Evolutionary conservation across 2,113 vertebrate genomes (phyloP).

Genomic region (Neotoma lepida): DNA sequence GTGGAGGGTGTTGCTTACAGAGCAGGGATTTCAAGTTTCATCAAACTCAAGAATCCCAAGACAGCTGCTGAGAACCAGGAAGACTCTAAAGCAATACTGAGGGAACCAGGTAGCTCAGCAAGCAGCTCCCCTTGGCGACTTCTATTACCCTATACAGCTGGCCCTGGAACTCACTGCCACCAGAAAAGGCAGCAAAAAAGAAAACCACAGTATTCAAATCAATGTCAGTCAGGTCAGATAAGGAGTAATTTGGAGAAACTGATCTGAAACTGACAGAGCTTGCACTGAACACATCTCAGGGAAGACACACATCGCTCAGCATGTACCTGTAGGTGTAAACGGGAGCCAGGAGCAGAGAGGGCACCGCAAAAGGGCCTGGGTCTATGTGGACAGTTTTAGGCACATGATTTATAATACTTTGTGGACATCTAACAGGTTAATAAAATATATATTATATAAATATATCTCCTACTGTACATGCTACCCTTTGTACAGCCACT

Average conservation of each 20-base stretch:
- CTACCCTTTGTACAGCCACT: neutral
- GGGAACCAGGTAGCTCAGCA: neutral
- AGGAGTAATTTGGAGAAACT: constrained; percentile 37
- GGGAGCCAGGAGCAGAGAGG: neutral
- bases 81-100: constrained; percentile 13
- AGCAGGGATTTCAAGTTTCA: neutral
- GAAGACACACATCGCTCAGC: constrained; percentile 38
- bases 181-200: constrained; percentile 61
- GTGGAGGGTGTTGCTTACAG: neutral
- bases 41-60: neutral
- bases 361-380: constrained; percentile 6
- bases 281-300: neutral
- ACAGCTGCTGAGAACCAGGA: constrained; percentile 5
- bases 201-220: constrained; percentile 79
- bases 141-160: neutral
- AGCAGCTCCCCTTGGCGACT: neutral
- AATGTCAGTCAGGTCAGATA: constrained; percentile 31
- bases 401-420: constrained; percentile 75
- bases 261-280: constrained; percentile 1
- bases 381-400: constrained; percentile 77
- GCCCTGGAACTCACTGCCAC: neutral
- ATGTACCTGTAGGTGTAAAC: neutral
- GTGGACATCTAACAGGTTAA: constrained; percentile 71
- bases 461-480: constrained; percentile 77
- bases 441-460: constrained; percentile 81